These are phyloP conservation scores for Lacanobia wlatinum DNA, from an alignment of 2,888 invertebrate species.

Conservation along the genomic window DNA sequence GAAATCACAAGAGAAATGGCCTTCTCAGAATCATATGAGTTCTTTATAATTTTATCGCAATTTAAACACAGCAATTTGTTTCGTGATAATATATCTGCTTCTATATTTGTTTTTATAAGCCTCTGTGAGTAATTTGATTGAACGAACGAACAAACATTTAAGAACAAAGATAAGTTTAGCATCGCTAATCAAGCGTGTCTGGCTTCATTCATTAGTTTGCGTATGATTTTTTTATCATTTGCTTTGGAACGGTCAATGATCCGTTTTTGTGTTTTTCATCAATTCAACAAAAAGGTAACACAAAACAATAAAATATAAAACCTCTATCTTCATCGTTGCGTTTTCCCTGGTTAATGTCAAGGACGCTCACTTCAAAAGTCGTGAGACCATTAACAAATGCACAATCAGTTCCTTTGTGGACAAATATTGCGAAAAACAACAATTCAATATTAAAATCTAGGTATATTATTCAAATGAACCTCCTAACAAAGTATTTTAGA, in stretches of 20 bases:
- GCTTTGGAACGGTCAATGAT: slow-evolving; percentile 39
- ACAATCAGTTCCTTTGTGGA: slow-evolving; percentile 4
- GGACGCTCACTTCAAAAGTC: slow-evolving; percentile 19
- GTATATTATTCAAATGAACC: slow-evolving; percentile 42
- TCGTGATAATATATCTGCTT: slow-evolving; percentile 33
- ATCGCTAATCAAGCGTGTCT: slow-evolving; percentile 53
- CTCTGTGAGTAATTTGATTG: slow-evolving; percentile 47
- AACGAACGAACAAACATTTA: slow-evolving; percentile 32
- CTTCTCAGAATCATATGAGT: slow-evolving; percentile 36
- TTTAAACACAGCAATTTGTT: slow-evolving; percentile 37
- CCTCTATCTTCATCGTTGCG: neutral
- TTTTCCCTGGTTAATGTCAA: slow-evolving; percentile 27
- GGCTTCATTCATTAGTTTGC: slow-evolving; percentile 46
- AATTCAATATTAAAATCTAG: slow-evolving; percentile 23
- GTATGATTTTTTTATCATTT: slow-evolving; percentile 36
- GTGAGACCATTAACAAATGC: slow-evolving; percentile 23
- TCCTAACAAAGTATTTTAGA: slow-evolving; percentile 6
- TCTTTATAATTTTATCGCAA: slow-evolving; percentile 46
- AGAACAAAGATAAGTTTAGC: slow-evolving; percentile 57
- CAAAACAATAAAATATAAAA: slow-evolving; percentile 5
- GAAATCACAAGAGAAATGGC: slow-evolving; percentile 55
- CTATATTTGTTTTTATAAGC: slow-evolving; percentile 31
- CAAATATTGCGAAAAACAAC: slow-evolving; percentile 34
- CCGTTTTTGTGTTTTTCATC: neutral
- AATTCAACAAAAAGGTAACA: neutral